Evolutionary conservation across 2,888 invertebrate genomes (phyloP), one percentile per base, ranked within the genome.

Genomic region (Harpagoxenus sublaevis): DNA sequence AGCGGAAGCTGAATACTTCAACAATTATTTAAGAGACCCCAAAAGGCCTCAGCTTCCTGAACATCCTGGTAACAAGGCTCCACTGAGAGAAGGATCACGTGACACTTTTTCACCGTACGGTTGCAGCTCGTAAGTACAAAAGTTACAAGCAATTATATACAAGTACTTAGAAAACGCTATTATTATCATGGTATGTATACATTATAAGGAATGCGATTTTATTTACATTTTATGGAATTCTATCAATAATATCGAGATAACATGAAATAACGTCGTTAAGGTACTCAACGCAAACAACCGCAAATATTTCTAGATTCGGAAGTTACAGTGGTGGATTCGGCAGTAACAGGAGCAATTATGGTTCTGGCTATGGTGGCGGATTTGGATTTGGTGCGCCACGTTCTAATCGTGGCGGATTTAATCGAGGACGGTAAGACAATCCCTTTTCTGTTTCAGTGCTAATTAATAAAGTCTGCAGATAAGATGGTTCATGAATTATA

Each of bases 1-100:
- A 89, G 98, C 98, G 93, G 99, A 99, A 96, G 99, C 99, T 83
- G 97, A 98, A 92, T 99, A 99, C 95, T 99, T 99, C 96, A 99
- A 99, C 95, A 99, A 99, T 95, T 99, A 99, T 96, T 95, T 98
- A 92, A 97, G 97, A 90, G 99, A 99, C 96, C 98, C 98, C 5
- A 99, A 99, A 92, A 96, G 99, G 68, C 99, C 99, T 10, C 98
- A 98, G 95, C 96, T 99, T 90, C 98, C 99, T 9, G 99, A 99
- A 95, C 97, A 98, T 94, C 97, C 97, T 35, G 96, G 97, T 48
- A 96, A 96, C 89, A 95, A 95, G 85, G 93, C 94, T 51, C 95
- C 96, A 42, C 94, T 95, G n/a, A 95, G 95, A 63, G 95, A 93
- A 62, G 92, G 89, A 73, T 94, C 95, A 77, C 94, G 96, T 53